Evolutionary conservation across 2,113 vertebrate species (phyloP).

Genomic region (Aviceda subcristata): DNA sequence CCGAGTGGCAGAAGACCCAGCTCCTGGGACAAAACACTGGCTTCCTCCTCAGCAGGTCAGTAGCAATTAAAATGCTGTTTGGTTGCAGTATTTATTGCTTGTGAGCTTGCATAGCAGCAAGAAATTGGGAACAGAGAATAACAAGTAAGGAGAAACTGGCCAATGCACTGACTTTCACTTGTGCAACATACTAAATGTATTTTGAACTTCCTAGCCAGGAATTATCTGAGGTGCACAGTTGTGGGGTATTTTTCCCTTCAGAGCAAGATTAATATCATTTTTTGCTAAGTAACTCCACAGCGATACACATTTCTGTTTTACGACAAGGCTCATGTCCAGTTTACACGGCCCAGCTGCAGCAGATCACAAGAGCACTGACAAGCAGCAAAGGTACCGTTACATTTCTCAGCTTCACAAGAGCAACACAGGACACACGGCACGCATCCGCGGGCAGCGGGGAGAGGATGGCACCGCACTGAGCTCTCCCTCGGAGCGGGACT

Average conservation of each 20-base stretch:
- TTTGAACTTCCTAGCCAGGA: not conserved
- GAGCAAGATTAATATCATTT: rapidly evolving
- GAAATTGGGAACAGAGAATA: not conserved
- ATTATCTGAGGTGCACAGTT: rapidly evolving
- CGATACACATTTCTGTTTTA: not conserved
- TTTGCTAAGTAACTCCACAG: not conserved
- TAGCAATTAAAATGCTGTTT: not conserved
- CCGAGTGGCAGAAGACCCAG: not conserved
- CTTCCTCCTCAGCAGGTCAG: not conserved
- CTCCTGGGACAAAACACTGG: not conserved
- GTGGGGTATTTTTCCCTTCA: not conserved
- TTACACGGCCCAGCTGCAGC: rapidly evolving
- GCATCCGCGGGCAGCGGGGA: rapidly evolving
- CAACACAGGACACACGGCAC: rapidly evolving
- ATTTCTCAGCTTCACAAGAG: rapidly evolving
- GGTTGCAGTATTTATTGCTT: not conserved
- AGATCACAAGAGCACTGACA: rapidly evolving
- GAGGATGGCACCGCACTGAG: rapidly evolving
- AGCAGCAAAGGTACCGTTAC: rapidly evolving
- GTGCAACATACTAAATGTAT: not conserved
- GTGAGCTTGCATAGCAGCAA: not conserved
- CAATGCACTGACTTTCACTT: not conserved
- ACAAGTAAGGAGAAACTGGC: not conserved
- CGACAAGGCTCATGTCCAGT: rapidly evolving
- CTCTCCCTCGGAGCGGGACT: not conserved